phyloP scores from a whole-genome alignment of 2,113 vertebrate species.

The Pampusana beccarii region DNA sequence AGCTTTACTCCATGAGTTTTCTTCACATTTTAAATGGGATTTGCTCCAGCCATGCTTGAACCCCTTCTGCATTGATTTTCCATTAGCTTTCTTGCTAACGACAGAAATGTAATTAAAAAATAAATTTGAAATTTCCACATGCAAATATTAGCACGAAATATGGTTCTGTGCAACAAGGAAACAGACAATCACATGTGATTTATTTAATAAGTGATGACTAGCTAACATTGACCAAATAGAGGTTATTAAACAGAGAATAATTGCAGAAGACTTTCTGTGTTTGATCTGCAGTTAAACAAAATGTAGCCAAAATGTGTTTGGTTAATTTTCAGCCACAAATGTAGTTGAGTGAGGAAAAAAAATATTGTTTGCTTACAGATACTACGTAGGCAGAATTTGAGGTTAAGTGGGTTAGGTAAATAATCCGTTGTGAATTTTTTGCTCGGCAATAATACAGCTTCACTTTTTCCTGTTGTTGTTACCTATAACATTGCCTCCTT shows the following conservation, averaged over 20 bases:
- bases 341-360: background rate
- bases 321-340: conserved; percentile 7
- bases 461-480: background rate
- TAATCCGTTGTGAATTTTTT: background rate
- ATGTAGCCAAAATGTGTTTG: background rate
- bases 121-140: background rate
- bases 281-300: conserved; percentile 18
- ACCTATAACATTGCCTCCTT: background rate
- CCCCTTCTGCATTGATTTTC: background rate
- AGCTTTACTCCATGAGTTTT: background rate
- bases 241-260: conserved; percentile 20
- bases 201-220: conserved; percentile 10
- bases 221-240: conserved; percentile 9
- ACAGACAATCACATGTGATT: background rate
- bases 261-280: background rate
- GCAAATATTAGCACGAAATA: conserved; percentile 38
- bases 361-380: background rate
- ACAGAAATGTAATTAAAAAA: background rate
- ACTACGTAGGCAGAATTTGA: background rate
- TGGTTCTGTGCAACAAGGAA: background rate
- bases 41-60: background rate
- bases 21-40: background rate
- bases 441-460: background rate
- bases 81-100: background rate
- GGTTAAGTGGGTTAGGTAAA: background rate